Evolutionary conservation across 2,888 invertebrate genomes (phyloP).

Genomic region (Oxyteleia sp.): DNA sequence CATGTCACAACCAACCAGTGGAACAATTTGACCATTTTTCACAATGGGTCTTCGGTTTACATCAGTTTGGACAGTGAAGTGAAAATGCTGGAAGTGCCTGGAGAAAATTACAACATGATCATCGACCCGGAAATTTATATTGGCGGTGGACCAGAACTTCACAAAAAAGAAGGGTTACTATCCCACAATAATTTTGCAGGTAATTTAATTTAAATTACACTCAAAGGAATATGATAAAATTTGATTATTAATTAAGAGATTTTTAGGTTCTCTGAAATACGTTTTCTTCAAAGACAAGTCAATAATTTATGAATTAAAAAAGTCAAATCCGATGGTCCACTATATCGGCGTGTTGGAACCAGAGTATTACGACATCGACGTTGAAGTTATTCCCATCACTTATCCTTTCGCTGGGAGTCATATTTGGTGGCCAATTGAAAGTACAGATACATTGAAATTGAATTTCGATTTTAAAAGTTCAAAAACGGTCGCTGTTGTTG

Average conservation of each 20-base stretch:
- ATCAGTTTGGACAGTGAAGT: constrained; percentile 93
- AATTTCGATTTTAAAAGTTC: constrained; percentile 96
- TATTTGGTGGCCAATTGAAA: constrained; percentile 95
- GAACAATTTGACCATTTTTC: constrained; percentile 96
- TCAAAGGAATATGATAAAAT: constrained; percentile 17
- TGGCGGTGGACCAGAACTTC: constrained; percentile 94
- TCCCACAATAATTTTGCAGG: constrained; percentile 94
- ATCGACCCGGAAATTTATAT: constrained; percentile 98
- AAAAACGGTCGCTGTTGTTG: constrained; percentile 94
- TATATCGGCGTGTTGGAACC: constrained; percentile 93
- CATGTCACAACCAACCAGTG: constrained; percentile 93
- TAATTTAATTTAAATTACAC: constrained; percentile 50
- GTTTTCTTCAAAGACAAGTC: constrained; percentile 98
- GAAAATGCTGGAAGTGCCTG: constrained; percentile 91
- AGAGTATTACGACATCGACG: constrained; percentile 94
- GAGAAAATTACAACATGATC: constrained; percentile 92
- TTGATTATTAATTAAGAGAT: not conserved
- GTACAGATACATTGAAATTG: constrained; percentile 92
- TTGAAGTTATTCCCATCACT: constrained; percentile 96
- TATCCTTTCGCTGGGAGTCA: constrained; percentile 97
- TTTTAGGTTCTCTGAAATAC: constrained; percentile 95
- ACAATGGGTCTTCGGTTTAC: constrained; percentile 92
- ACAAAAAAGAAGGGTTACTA: constrained; percentile 94
- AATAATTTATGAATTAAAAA: constrained; percentile 95
- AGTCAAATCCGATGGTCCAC: constrained; percentile 95